Conservation (phyloP, 2,888 invertebrate species). For the Spialia ferax region DNA sequence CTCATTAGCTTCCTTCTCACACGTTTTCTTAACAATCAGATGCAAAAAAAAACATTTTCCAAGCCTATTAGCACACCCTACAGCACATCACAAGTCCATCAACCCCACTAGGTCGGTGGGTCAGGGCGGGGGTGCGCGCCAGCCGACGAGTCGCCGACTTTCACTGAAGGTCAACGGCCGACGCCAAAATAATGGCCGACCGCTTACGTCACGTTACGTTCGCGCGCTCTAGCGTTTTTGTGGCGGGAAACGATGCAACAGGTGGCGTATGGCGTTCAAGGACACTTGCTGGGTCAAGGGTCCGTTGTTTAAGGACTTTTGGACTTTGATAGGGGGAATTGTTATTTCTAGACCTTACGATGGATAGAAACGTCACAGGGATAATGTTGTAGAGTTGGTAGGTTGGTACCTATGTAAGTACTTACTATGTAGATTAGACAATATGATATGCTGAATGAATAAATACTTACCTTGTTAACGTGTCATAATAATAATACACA, state of each 20-base stretch:
- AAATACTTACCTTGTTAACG: too few relatives aligned
- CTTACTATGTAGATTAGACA: too few relatives aligned
- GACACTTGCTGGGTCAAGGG: slow-evolving; percentile 30
- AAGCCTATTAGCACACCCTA: neutral
- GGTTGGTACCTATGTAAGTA: too few relatives aligned
- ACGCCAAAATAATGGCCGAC: slow-evolving; percentile 67
- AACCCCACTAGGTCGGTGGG: slow-evolving; percentile 36
- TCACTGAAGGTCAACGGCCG: slow-evolving; percentile 73
- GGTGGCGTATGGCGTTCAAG: too few relatives aligned
- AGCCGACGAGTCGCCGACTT: slow-evolving; percentile 81
- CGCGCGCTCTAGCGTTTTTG: slow-evolving; percentile 32
- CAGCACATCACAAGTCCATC: slow-evolving; percentile 9
- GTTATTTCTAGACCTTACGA: neutral
- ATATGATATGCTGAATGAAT: too few relatives aligned
- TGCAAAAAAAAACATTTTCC: neutral
- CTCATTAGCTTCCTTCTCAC: too few relatives aligned
- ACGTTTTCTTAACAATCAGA: too few relatives aligned
- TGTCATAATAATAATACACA: too few relatives aligned
- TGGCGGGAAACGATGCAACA: slow-evolving; percentile 31
- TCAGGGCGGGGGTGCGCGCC: slow-evolving; percentile 48
- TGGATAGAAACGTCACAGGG: too few relatives aligned
- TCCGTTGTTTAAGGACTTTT: neutral
- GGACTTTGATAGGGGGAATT: too few relatives aligned
- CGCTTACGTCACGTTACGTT: slow-evolving; percentile 42
- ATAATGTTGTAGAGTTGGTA: too few relatives aligned